Conservation (phyloP, 2,797 vertebrate genomes). For the Xiphophorus birchmanni region DNA sequence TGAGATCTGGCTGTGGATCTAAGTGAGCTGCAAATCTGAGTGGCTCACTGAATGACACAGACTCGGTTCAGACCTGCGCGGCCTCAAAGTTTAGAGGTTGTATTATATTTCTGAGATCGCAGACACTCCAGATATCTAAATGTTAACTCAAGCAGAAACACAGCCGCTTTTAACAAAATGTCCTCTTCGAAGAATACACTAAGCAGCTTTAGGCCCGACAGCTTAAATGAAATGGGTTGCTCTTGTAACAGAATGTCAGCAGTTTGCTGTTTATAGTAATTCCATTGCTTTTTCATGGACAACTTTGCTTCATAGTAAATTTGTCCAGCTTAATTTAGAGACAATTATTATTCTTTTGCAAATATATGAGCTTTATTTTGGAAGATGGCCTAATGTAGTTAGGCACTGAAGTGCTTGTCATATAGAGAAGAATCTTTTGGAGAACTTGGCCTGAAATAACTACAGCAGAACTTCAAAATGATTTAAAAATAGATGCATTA, state of each 20-base stretch:
- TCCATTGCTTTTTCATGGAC: not conserved
- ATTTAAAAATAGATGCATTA: not conserved
- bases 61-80: not conserved
- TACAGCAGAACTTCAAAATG: not conserved
- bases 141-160: not conserved
- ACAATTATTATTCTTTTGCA: not conserved
- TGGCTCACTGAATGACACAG: not conserved
- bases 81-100: not conserved
- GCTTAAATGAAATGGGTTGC: not conserved
- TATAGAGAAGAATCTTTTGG: not conserved
- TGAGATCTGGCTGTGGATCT: not conserved
- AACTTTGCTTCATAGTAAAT: not conserved
- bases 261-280: not conserved
- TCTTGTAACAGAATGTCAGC: not conserved
- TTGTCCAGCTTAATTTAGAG: not conserved
- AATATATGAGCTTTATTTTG: not conserved
- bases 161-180: not conserved
- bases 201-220: not conserved
- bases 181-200: not conserved
- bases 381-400: not conserved
- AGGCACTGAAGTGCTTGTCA: not conserved
- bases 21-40: constrained; percentile 6
- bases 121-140: not conserved
- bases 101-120: not conserved
- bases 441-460: not conserved